Percentiles rank a stretch among this genome's conserved stretches.
These are phyloP conservation scores for Sitobion miscanthi DNA, from an alignment of 1,140 invertebrate species.

Conservation along the genomic window DNA sequence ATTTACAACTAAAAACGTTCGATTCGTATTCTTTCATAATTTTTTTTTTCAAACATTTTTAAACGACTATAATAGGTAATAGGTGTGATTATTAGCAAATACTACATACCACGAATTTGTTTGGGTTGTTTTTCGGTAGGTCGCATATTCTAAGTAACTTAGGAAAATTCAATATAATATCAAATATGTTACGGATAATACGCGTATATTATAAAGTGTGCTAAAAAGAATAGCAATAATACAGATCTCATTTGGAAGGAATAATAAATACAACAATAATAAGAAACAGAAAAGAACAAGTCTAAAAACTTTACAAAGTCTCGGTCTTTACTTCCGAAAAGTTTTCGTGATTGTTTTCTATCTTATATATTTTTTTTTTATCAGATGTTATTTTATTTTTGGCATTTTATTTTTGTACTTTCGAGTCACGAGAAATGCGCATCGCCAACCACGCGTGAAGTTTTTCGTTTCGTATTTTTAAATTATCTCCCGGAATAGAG, in stretches of 20 bases:
- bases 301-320: constrained; percentile 40
- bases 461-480: neutral
- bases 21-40: neutral
- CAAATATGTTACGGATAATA: neutral
- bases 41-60: neutral
- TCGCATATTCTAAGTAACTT: neutral
- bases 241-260: neutral
- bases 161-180: neutral
- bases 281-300: constrained; percentile 20
- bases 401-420: neutral
- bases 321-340: constrained; percentile 34
- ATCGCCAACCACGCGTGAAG: neutral
- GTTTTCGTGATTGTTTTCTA: constrained; percentile 42
- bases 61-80: neutral
- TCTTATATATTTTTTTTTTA: constrained; percentile 17
- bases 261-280: constrained; percentile 33
- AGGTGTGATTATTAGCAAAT: too few relatives aligned
- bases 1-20: neutral
- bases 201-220: neutral
- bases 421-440: neutral
- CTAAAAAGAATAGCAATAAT: neutral
- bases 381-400: constrained; percentile 28
- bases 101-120: neutral
- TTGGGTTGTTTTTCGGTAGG: neutral
- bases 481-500: neutral